Evolutionary conservation across 2,113 vertebrate genomes (phyloP).

Genomic region (Dascyllus trimaculatus): DNA sequence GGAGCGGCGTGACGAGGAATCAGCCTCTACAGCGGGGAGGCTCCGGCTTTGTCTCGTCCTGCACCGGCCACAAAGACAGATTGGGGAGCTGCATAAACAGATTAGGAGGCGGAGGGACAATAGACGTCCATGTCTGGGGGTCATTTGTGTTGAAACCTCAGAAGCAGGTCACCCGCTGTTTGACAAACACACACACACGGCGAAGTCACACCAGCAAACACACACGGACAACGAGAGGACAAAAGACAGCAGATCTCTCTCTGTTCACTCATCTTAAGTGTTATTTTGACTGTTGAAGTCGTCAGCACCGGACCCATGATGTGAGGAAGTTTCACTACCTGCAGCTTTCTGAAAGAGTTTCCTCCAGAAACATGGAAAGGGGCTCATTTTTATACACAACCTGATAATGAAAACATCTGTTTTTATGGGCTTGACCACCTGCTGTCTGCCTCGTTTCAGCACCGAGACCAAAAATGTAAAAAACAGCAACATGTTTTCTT

Average conservation of each 20-base stretch:
- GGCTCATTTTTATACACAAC: not conserved
- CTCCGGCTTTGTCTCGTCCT: conserved; percentile 89
- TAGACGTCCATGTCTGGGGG: conserved; percentile 86
- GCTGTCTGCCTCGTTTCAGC: not conserved
- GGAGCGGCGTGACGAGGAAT: conserved; percentile 85
- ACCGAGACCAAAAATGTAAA: no score
- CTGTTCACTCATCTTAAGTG: not conserved
- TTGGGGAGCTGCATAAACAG: conserved; percentile 96
- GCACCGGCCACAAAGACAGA: conserved; percentile 89
- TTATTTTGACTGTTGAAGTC: not conserved
- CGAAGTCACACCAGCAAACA: conserved; percentile 39
- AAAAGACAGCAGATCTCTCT: conserved; percentile 32
- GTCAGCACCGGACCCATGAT: not conserved
- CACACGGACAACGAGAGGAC: conserved; percentile 38
- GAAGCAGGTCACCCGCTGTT: conserved; percentile 76
- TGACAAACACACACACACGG: conserved; percentile 47
- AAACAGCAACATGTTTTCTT: no score
- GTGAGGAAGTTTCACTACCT: no score
- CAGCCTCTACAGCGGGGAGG: conserved; percentile 86
- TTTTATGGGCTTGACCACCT: not conserved
- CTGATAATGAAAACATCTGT: conserved; percentile 3
- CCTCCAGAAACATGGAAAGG: not conserved
- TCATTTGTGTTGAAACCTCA: conserved; percentile 76
- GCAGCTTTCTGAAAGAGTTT: not conserved
- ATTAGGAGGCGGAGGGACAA: conserved; percentile 92